Evolutionary conservation across 2,888 invertebrate genomes (phyloP), one percentile per base, ranked within the genome.

Genomic region (Meiosimyza platycephala): DNA sequence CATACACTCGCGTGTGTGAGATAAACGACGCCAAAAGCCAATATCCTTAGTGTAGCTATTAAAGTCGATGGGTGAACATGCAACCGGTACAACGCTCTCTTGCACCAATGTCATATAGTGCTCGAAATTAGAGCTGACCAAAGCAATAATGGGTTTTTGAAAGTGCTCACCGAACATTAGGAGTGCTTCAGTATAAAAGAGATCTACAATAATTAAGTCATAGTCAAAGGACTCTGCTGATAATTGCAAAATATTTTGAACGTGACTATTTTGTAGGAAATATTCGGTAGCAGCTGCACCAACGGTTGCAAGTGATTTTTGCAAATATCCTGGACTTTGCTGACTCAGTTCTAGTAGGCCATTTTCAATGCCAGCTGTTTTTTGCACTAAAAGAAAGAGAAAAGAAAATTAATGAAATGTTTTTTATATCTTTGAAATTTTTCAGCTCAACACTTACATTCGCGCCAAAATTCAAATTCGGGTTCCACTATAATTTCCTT

Each of bases 1-100:
- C 15, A 85, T 72, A 15, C 85, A 83, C 1, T 82, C 75, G 1
- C 88, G 86, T 0, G 89, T 84, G 78, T 90, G 91, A 22, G 88
- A 83, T 7, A 90, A 73, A 76, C 92, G 84, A 67, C 87, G 85
- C 76, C 83, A 84, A 77, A 91, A 90, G 40, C 88, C 89, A 78
- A 88, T 85, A 28, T 81, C 77, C 62, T 88, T 88, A 1, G 88
- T 81, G 0, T 75, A 55, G 63, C 83, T 1, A 79, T 78, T 18
- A 70, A 87, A 86, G 67, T 87, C 81, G 54, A 89, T 88, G 5
- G 90, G 89, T 9, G 88, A 85, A 74, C 89, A 88, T 1, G 90
- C 88, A 28, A 84, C 83, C 3, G 89, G 88, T 51, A 87, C 82
- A 12, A 89, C 85, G 55, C 86, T 85, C 12, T 89, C 89, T 74